phyloP scores from a whole-genome alignment of 1,140 invertebrate genomes.

The Calliphora vicina region DNA sequence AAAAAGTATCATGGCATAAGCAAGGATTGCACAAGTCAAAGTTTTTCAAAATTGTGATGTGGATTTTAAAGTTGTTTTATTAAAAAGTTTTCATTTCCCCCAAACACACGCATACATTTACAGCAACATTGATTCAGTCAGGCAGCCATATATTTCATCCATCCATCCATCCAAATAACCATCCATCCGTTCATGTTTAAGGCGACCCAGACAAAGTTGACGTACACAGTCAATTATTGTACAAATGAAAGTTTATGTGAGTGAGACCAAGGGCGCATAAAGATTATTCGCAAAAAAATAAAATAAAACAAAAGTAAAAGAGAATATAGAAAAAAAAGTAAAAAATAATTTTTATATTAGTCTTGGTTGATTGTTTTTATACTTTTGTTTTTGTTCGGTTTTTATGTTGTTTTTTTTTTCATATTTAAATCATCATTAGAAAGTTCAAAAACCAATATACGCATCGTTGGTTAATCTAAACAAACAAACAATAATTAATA shows the following conservation, averaged over 20 bases:
- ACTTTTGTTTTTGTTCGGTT: neutral
- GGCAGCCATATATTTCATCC: neutral
- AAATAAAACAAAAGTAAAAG: neutral
- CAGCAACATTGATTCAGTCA: neutral
- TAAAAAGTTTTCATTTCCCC: neutral
- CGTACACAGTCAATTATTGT: slow-evolving; percentile 27
- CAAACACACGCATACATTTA: neutral
- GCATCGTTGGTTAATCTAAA: slow-evolving; percentile 5
- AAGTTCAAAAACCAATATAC: slow-evolving; percentile 1
- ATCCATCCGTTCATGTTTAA: neutral
- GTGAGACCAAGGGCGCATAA: neutral
- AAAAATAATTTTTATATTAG: slow-evolving; percentile 6
- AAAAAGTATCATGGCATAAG: neutral
- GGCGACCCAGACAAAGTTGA: slow-evolving; percentile 8
- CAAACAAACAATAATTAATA: slow-evolving; percentile 5
- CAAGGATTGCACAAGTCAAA: slow-evolving; percentile 10
- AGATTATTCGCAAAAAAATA: slow-evolving; percentile 18
- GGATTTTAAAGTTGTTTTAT: slow-evolving; percentile 21
- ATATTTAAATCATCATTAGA: slow-evolving; percentile 1
- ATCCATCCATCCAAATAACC: neutral
- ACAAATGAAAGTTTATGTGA: neutral
- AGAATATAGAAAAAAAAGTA: neutral
- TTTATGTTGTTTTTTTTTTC: neutral
- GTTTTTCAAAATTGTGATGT: slow-evolving; percentile 21
- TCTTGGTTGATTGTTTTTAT: neutral